Evolutionary conservation across 2,797 vertebrate genomes (phyloP).

Genomic region (Ceyx erithaca): DNA sequence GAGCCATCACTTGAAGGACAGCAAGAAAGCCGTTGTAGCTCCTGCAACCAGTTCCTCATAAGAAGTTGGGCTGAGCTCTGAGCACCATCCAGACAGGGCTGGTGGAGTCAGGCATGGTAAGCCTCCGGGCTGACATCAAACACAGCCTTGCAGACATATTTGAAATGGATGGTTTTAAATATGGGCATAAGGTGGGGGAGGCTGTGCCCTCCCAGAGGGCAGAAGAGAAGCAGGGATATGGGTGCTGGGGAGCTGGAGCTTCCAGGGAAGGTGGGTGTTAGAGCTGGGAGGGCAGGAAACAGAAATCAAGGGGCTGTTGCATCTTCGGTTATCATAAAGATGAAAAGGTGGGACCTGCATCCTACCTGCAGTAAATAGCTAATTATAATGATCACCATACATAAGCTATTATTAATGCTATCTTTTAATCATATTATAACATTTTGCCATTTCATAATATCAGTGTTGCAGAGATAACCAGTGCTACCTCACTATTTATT

Average conservation of each 20-base stretch:
- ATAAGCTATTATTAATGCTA: constrained; percentile 22
- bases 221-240: neutral
- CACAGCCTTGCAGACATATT: neutral
- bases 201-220: neutral
- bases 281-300: neutral
- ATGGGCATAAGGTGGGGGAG: neutral
- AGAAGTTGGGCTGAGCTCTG: neutral
- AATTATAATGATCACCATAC: constrained; percentile 24
- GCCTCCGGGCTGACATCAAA: neutral
- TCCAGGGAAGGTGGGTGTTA: neutral
- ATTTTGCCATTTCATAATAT: constrained; percentile 28
- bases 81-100: neutral
- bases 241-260: neutral
- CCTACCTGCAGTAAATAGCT: neutral
- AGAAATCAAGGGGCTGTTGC: neutral
- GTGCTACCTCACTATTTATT: neutral
- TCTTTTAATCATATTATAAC: constrained; percentile 6
- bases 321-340: neutral
- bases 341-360: constrained; percentile 11
- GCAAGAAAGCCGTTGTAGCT: neutral
- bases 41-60: neutral
- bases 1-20: neutral
- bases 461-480: neutral
- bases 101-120: neutral
- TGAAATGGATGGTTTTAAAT: neutral